Evolutionary conservation across 2,888 invertebrate genomes (phyloP).

Genomic region (Mimachlamys varia): DNA sequence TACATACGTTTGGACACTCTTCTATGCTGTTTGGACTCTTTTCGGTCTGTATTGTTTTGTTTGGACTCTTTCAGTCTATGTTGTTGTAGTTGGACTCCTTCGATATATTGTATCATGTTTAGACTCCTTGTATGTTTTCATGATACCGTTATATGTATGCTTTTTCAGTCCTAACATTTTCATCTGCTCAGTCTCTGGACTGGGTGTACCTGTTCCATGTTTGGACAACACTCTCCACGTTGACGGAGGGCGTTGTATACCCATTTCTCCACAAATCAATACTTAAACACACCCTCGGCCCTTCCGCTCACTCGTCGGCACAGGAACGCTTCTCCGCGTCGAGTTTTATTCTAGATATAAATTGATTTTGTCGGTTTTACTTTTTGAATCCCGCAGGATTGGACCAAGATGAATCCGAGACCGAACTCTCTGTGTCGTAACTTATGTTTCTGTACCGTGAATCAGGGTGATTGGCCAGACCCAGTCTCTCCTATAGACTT

Average conservation of each 20-base stretch:
- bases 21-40: too few relatives aligned
- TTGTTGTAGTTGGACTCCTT: too few relatives aligned
- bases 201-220: not conserved
- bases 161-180: too few relatives aligned
- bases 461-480: not conserved
- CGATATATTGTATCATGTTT: too few relatives aligned
- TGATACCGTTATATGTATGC: too few relatives aligned
- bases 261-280: not conserved
- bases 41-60: too few relatives aligned
- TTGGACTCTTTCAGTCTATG: too few relatives aligned
- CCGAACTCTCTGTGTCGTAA: not conserved
- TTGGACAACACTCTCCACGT: not conserved
- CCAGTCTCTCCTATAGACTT: not conserved
- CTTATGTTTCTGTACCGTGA: slow-evolving; percentile 4
- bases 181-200: not conserved
- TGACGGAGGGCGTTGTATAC: slow-evolving; percentile 14
- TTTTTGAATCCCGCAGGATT: slow-evolving; percentile 36
- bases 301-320: not conserved
- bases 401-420: slow-evolving; percentile 29
- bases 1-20: too few relatives aligned
- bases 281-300: slow-evolving; percentile 22
- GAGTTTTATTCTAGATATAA: slow-evolving; percentile 25
- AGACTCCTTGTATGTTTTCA: too few relatives aligned
- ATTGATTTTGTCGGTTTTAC: slow-evolving; percentile 36
- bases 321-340: not conserved